Conservation (phyloP, 1,140 invertebrate species). For the Atopsyche davidsoni region DNA sequence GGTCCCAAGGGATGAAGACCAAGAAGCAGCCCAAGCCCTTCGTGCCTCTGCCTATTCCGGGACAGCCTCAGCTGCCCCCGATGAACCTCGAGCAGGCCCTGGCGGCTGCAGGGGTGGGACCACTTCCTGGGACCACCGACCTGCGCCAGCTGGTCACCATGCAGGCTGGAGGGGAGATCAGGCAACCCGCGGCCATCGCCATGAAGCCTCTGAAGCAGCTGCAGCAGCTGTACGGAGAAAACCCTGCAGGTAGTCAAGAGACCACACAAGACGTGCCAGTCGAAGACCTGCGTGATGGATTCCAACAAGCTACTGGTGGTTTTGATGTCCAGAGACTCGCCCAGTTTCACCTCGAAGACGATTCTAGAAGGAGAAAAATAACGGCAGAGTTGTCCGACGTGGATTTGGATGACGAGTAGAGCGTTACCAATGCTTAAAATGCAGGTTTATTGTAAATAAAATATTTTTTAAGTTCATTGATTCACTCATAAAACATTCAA, state of each 20-base stretch:
- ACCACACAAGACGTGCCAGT: not conserved
- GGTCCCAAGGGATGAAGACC: constrained; percentile 20
- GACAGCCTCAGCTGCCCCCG: not conserved
- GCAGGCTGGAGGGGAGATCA: constrained; percentile 15
- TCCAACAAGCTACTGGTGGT: not conserved
- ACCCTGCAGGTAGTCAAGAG: not conserved
- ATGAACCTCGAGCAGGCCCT: constrained; percentile 8
- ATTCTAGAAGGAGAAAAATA: constrained; percentile 14
- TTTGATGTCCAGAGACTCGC: constrained; percentile 16
- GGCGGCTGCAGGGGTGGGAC: not conserved
- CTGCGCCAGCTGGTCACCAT: not conserved
- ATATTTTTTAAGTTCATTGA: too few relatives aligned
- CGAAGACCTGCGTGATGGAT: not conserved
- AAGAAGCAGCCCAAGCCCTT: constrained; percentile 14
- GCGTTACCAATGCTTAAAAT: too few relatives aligned
- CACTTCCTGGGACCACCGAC: not conserved
- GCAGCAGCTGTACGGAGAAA: constrained; percentile 23
- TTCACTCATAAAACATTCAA: too few relatives aligned
- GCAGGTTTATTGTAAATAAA: too few relatives aligned
- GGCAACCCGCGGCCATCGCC: constrained; percentile 10
- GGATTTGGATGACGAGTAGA: constrained; percentile 26
- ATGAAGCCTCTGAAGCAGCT: constrained; percentile 11
- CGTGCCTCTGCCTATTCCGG: constrained; percentile 19
- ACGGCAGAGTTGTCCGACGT: constrained; percentile 27
- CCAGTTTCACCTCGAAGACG: constrained; percentile 23